These are phyloP conservation scores for Alethe diademata DNA, from an alignment of 2,113 vertebrate genomes.

Conservation along the genomic window DNA sequence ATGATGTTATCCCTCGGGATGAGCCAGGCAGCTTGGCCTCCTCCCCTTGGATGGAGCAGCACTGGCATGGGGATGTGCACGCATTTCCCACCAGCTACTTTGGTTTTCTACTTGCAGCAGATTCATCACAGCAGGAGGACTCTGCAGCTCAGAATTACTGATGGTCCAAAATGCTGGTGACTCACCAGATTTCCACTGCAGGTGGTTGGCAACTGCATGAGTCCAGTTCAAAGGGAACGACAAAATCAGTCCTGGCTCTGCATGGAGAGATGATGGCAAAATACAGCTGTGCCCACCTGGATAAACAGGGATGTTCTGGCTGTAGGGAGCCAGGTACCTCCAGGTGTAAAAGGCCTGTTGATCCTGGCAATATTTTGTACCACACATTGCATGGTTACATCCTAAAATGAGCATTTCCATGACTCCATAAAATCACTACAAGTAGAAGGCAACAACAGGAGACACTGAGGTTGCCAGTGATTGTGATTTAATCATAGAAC, in stretches of 20 bases:
- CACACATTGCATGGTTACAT: neutral
- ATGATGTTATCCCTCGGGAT: neutral
- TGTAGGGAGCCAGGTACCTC: neutral
- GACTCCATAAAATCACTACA: rapidly evolving
- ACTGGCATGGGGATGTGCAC: rapidly evolving
- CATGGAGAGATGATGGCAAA: neutral
- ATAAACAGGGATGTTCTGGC: neutral
- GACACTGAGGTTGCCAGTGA: neutral
- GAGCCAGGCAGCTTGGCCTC: neutral
- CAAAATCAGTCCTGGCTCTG: neutral
- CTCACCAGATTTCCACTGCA: neutral
- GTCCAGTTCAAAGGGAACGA: neutral
- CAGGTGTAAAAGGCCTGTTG: neutral
- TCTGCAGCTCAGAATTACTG: neutral
- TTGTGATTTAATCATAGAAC: neutral
- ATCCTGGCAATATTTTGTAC: neutral
- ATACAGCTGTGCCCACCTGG: neutral
- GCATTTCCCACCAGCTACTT: rapidly evolving
- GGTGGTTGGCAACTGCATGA: neutral
- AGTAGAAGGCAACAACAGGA: neutral
- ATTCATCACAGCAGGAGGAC: neutral
- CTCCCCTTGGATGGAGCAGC: neutral
- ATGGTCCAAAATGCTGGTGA: neutral
- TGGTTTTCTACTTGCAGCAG: neutral
- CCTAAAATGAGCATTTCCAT: neutral